Evolutionary conservation across 2,888 invertebrate genomes (phyloP), one percentile per base, ranked within the genome.

Genomic region (Agrochola lota): DNA sequence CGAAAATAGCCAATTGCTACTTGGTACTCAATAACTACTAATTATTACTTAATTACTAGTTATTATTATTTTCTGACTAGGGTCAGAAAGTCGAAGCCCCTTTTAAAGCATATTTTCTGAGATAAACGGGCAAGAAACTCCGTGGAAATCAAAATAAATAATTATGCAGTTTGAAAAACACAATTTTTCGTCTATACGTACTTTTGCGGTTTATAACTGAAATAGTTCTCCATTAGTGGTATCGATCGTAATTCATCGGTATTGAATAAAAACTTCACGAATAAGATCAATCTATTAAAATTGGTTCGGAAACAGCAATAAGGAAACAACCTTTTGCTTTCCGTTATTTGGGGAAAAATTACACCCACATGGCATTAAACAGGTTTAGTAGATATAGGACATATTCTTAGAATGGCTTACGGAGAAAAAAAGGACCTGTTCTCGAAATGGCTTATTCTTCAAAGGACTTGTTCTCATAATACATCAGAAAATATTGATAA

Each of bases 251-350:
- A 26, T 4, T 17, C 2, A 6, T 40, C 52, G 9, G 0, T 43
- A 23, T 43, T 26, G 17, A 77, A 71, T 64, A 64, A 57, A 30
- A 66, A 40, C 26, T 66, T 72, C 23, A n/a, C 12, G 26, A 7
- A 73, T 67, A 60, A 73, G 26, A 63, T 68, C 46, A 73, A 76
- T 63, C 30, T 30, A 59, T 55, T 5, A 52, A 26, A 40, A 72
- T 72, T 43, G 70, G 12, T 35, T 43, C 0, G n/a, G 23, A 63
- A 69, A 46, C 7, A 71, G 46, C 8, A 77, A 71, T 71, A 81
- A 63, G 77, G 46, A 68, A 81, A 81, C 40, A 30, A n/a, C 15
- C 12, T 59, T 74, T 62, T 77, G n/a, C n/a, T 64, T 73, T 57
- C 20, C 26, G 26, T 59, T 35, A 35, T 46, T 40, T 15, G 30